Evolutionary conservation across 2,113 vertebrate genomes (phyloP).

Genomic region (Panurus biarmicus): DNA sequence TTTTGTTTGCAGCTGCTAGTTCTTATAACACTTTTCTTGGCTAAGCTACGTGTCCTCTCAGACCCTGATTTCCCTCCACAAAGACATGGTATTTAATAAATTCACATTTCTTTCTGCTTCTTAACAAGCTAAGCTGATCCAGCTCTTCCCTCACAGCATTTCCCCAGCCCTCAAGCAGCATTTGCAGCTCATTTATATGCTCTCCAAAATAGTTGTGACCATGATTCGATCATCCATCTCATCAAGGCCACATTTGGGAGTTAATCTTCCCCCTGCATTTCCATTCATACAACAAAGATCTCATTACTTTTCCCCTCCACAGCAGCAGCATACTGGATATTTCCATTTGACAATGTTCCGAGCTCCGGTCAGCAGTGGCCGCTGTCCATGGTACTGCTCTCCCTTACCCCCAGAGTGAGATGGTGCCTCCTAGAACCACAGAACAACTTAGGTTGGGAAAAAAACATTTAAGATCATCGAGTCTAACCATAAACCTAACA

Average conservation of each 20-base stretch:
- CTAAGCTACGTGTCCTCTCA: neutral
- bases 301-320: neutral
- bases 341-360: rapidly evolving
- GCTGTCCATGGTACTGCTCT: neutral
- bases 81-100: neutral
- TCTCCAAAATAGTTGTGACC: neutral
- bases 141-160: neutral
- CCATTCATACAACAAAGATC: neutral
- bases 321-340: rapidly evolving
- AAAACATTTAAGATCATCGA: neutral
- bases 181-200: neutral
- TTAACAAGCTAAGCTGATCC: neutral
- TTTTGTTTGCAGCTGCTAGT: neutral
- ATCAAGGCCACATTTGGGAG: neutral
- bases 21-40: neutral
- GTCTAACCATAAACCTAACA: neutral
- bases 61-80: neutral
- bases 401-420: rapidly evolving
- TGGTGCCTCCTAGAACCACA: too few relatives aligned
- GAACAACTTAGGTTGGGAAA: neutral
- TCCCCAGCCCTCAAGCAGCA: neutral
- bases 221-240: neutral
- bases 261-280: neutral
- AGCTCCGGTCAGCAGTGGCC: rapidly evolving
- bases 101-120: neutral